Percentiles rank a stretch among this genome's conserved stretches.
These are phyloP conservation scores for Eupithecia inturbata DNA, from an alignment of 2,888 invertebrate genomes.

Conservation along the genomic window DNA sequence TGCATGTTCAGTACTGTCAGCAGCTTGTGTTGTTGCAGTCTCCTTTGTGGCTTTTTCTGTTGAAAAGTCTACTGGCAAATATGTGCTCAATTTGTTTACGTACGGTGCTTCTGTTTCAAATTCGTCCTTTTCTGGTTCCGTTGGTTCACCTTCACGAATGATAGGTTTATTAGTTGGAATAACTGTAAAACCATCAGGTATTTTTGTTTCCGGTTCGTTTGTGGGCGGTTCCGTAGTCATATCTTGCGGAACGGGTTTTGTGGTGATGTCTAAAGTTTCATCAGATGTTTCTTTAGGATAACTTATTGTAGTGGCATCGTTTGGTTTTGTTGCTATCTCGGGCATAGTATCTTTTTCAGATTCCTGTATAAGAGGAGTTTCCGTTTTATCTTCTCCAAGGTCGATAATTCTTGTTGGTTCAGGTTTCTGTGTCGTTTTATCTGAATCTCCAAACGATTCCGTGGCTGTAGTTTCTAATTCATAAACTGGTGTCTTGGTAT, in stretches of 20 bases:
- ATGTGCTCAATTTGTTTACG: conserved; percentile 11
- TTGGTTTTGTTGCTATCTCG: conserved; percentile 7
- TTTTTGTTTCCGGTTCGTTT: conserved; percentile 17
- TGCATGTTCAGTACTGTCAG: conserved; percentile 19
- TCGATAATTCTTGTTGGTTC: background rate
- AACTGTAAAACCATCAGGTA: background rate
- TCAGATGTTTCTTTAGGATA: conserved; percentile 17
- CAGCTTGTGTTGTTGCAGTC: conserved; percentile 22
- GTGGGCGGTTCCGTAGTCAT: conserved; percentile 24
- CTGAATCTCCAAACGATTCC: conserved; percentile 1
- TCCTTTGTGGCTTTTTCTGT: conserved; percentile 19
- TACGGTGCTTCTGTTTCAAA: conserved; percentile 12
- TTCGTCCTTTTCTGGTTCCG: conserved; percentile 21
- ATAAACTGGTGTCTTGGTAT: conserved; percentile 7
- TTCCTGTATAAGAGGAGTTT: conserved; percentile 15
- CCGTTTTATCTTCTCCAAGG: conserved; percentile 20
- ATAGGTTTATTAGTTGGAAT: conserved; percentile 4
- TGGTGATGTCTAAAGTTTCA: conserved; percentile 14
- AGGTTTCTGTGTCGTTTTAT: conserved; percentile 29
- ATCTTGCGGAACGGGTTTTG: conserved; percentile 13
- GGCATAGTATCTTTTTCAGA: conserved; percentile 25
- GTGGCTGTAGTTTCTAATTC: conserved; percentile 8
- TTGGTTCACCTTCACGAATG: conserved; percentile 19
- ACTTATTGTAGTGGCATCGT: background rate
- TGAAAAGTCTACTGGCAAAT: conserved; percentile 2